Evolutionary conservation across 1,140 invertebrate genomes (phyloP).

Genomic region (Bactericera cockerelli): DNA sequence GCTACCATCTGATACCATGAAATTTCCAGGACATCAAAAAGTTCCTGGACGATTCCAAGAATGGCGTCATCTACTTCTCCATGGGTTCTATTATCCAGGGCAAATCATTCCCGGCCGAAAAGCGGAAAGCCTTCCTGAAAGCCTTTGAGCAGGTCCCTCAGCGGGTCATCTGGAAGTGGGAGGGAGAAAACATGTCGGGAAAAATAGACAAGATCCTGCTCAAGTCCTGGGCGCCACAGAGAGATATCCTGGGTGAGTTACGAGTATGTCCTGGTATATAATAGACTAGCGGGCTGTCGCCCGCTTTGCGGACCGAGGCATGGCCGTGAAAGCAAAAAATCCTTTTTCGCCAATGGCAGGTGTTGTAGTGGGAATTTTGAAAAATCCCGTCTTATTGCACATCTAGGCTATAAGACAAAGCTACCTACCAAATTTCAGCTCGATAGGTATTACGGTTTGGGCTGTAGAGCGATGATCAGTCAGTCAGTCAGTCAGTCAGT

Average conservation of each 20-base stretch:
- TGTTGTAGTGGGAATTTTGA: too few relatives aligned
- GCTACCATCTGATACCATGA: too few relatives aligned
- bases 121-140: slow-evolving; percentile 1
- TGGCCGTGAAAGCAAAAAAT: too few relatives aligned
- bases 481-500: too few relatives aligned
- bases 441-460: too few relatives aligned
- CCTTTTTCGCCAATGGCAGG: too few relatives aligned
- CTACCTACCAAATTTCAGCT: too few relatives aligned
- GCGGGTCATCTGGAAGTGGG: slow-evolving; percentile 50
- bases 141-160: slow-evolving; percentile 32
- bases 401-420: too few relatives aligned
- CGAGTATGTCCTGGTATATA: neutral
- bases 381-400: too few relatives aligned
- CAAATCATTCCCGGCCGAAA: neutral
- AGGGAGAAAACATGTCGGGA: slow-evolving; percentile 28
- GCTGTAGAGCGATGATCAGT: too few relatives aligned
- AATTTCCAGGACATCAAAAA: slow-evolving; percentile 38
- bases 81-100: slow-evolving; percentile 34
- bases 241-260: slow-evolving; percentile 38
- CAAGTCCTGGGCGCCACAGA: slow-evolving; percentile 43
- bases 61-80: slow-evolving; percentile 48
- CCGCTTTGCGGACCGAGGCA: too few relatives aligned
- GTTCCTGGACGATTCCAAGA: slow-evolving; percentile 36
- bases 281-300: too few relatives aligned
- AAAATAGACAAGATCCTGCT: slow-evolving; percentile 38